Percentiles rank a stretch among this genome's conserved stretches.
phyloP scores from a whole-genome alignment of 2,888 invertebrate species.

The Baronia brevicornis region DNA sequence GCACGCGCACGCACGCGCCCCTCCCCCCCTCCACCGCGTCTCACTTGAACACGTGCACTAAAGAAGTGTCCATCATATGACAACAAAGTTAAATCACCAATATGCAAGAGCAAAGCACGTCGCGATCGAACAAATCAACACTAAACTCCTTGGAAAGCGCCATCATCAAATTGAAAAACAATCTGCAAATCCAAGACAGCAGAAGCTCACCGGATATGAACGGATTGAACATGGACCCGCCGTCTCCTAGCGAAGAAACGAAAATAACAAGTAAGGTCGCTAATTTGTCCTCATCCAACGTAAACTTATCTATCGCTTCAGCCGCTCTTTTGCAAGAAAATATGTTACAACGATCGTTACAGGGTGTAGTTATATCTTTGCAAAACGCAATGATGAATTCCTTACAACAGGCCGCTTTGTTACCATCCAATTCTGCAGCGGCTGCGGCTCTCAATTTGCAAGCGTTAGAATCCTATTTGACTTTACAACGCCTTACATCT shows the following conservation, averaged over 20 bases:
- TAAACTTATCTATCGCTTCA: slow-evolving; percentile 72
- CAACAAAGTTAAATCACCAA: slow-evolving; percentile 26
- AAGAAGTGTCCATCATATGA: slow-evolving; percentile 29
- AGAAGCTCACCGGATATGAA: slow-evolving; percentile 57
- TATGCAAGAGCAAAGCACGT: slow-evolving; percentile 72
- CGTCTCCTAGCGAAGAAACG: slow-evolving; percentile 46
- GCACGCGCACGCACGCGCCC: slow-evolving; percentile 58
- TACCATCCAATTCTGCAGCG: slow-evolving; percentile 88
- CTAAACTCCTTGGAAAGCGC: slow-evolving; percentile 71
- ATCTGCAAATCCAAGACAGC: slow-evolving; percentile 68
- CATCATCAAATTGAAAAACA: slow-evolving; percentile 71
- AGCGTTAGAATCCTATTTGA: slow-evolving; percentile 89
- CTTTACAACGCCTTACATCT: slow-evolving; percentile 85
- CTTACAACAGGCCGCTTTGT: slow-evolving; percentile 86
- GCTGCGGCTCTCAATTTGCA: slow-evolving; percentile 90
- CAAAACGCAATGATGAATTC: slow-evolving; percentile 91
- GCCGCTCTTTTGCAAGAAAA: slow-evolving; percentile 79
- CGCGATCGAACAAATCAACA: slow-evolving; percentile 61
- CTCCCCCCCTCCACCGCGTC: slow-evolving; percentile 51
- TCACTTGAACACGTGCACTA: slow-evolving; percentile 49
- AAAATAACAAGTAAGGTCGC: slow-evolving; percentile 65
- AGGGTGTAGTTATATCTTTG: slow-evolving; percentile 86
- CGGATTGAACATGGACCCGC: slow-evolving; percentile 49
- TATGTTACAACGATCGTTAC: slow-evolving; percentile 82
- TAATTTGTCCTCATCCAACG: slow-evolving; percentile 52